Percentiles rank a stretch among this genome's conserved stretches.
phyloP scores from a whole-genome alignment of 2,797 vertebrate genomes.

The Peromyscus eremicus region DNA sequence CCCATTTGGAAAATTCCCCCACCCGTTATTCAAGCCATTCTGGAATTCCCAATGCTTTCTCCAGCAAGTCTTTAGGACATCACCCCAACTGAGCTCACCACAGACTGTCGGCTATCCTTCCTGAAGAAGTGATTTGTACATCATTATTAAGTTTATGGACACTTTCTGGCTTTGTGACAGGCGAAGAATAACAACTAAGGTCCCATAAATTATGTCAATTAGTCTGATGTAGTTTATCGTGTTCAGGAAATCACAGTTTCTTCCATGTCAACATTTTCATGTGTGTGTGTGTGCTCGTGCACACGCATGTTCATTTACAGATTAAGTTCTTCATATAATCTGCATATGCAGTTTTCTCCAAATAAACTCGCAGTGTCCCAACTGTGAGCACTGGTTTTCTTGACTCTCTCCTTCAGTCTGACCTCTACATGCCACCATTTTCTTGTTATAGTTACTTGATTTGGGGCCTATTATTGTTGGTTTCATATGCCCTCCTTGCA shows the following conservation, averaged over 20 bases:
- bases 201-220: neutral
- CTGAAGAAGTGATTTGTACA: neutral
- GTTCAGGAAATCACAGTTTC: neutral
- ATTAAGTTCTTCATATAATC: neutral
- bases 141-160: neutral
- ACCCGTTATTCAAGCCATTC: neutral
- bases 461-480: neutral
- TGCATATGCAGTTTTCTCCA: neutral
- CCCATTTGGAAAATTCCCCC: neutral
- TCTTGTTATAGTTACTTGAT: neutral
- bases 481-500: neutral
- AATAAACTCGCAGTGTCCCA: neutral
- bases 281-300: no score
- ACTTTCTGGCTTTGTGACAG: neutral
- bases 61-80: neutral
- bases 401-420: neutral
- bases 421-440: neutral
- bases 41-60: neutral
- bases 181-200: neutral
- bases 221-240: neutral
- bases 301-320: rapidly evolving
- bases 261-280: neutral
- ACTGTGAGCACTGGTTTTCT: neutral
- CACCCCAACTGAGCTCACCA: neutral
- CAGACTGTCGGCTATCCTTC: neutral